phyloP scores from a whole-genome alignment of 2,797 vertebrate genomes.

The Brotula barbata region DNA sequence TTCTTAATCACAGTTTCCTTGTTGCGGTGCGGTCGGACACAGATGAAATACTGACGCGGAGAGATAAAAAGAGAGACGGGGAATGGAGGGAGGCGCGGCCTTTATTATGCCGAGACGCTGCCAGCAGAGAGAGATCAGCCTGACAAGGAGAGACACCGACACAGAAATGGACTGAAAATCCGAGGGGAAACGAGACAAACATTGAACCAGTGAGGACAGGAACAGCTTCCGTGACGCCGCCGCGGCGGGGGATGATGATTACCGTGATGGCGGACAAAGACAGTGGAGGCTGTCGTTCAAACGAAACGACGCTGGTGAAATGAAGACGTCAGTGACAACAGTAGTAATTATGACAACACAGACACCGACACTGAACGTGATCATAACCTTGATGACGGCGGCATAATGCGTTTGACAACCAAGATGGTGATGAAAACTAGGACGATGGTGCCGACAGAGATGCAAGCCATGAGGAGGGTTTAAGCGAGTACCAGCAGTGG shows the following conservation, averaged over 20 bases:
- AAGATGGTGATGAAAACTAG: slow-evolving; percentile 13
- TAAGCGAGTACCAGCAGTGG: not conserved
- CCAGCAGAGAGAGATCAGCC: not conserved
- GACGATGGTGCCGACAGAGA: slow-evolving; percentile 10
- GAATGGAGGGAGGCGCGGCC: slow-evolving; percentile 17
- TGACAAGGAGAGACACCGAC: slow-evolving; percentile 1
- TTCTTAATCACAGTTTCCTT: slow-evolving; percentile 13
- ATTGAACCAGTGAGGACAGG: slow-evolving; percentile 11
- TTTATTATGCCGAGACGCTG: slow-evolving; percentile 12
- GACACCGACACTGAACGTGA: not conserved
- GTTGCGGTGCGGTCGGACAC: slow-evolving; percentile 8
- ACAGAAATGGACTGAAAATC: not conserved
- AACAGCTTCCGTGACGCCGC: not conserved
- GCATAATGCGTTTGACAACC: not conserved
- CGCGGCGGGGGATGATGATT: slow-evolving; percentile 7
- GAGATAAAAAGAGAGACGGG: slow-evolving; percentile 13
- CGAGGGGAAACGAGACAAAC: slow-evolving; percentile 1
- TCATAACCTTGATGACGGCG: not conserved
- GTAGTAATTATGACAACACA: not conserved
- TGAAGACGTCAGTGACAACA: not conserved
- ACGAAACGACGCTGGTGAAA: not conserved
- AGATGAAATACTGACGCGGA: slow-evolving; percentile 6
- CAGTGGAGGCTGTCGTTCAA: not conserved
- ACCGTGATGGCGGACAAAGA: not conserved
- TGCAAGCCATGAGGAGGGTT: not conserved